Evolutionary conservation across 2,888 invertebrate genomes (phyloP).

Genomic region (Hyposoter dolosus): DNA sequence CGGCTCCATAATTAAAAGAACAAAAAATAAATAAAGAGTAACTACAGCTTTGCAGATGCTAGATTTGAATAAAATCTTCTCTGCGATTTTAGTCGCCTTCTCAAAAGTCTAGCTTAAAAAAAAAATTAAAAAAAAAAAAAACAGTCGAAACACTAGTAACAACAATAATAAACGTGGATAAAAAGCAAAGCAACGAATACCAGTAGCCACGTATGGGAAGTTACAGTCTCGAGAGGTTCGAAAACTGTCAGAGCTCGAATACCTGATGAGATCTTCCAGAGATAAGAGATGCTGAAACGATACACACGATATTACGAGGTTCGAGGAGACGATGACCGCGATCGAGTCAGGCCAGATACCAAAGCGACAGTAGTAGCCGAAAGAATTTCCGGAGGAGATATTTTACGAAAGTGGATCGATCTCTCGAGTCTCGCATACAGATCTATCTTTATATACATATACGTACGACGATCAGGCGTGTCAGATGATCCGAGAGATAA

Average conservation of each 20-base stretch:
- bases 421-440: constrained; percentile 19
- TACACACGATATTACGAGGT: constrained; percentile 39
- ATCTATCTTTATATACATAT: background rate
- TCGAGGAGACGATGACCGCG: constrained; percentile 26
- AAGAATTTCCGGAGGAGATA: constrained; percentile 46
- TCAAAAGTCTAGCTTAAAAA: background rate
- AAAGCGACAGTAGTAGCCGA: constrained; percentile 31
- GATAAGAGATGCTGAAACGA: constrained; percentile 64
- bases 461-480: background rate
- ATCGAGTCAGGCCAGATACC: constrained; percentile 26
- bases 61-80: constrained; percentile 55
- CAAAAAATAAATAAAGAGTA: constrained; percentile 18
- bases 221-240: constrained; percentile 25
- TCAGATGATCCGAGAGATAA: constrained; percentile 24
- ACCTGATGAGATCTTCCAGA: constrained; percentile 38
- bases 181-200: constrained; percentile 53
- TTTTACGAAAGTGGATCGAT: constrained; percentile 59
- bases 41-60: constrained; percentile 15
- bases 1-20: constrained; percentile 18
- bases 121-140: background rate
- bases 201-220: constrained; percentile 55
- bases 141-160: background rate
- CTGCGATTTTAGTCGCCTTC: constrained; percentile 40
- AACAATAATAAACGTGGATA: background rate
- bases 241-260: constrained; percentile 58